phyloP scores from a whole-genome alignment of 2,888 invertebrate species.

The Smittia sp. region DNA sequence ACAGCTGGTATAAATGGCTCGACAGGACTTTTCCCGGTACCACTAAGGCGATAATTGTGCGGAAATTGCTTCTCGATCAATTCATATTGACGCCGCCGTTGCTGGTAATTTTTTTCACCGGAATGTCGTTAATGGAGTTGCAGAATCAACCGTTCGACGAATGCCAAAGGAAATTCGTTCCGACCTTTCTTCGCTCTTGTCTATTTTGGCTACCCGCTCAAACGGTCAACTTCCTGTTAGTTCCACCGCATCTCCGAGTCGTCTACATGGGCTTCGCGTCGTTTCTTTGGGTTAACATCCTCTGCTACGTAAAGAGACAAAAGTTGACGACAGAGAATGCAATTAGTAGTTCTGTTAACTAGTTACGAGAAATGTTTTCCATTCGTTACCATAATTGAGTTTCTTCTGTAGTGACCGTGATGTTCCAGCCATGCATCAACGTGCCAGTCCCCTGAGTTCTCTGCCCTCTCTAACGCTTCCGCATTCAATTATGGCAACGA shows the following conservation, averaged over 20 bases:
- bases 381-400: slow-evolving; percentile 7
- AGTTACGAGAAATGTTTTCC: background rate
- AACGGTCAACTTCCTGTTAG: slow-evolving; percentile 69
- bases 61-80: slow-evolving; percentile 74
- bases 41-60: slow-evolving; percentile 59
- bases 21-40: slow-evolving; percentile 69
- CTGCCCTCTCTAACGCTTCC: background rate
- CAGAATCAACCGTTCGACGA: slow-evolving; percentile 66
- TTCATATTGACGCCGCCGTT: slow-evolving; percentile 72
- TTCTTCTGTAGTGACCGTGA: background rate
- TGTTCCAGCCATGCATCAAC: background rate
- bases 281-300: slow-evolving; percentile 79
- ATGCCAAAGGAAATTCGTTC: slow-evolving; percentile 66
- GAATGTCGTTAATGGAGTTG: slow-evolving; percentile 72
- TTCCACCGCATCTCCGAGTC: slow-evolving; percentile 71
- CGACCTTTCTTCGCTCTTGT: slow-evolving; percentile 72
- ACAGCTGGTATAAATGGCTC: slow-evolving; percentile 70
- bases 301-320: slow-evolving; percentile 75
- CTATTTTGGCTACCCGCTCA: slow-evolving; percentile 82
- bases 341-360: background rate
- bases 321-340: slow-evolving; percentile 8
- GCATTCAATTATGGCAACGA: background rate
- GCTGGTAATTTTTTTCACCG: slow-evolving; percentile 70
- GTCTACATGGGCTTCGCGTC: slow-evolving; percentile 75
- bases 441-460: background rate